Conservation (phyloP, 2,113 vertebrate genomes). For the Gila orcuttii region DNA sequence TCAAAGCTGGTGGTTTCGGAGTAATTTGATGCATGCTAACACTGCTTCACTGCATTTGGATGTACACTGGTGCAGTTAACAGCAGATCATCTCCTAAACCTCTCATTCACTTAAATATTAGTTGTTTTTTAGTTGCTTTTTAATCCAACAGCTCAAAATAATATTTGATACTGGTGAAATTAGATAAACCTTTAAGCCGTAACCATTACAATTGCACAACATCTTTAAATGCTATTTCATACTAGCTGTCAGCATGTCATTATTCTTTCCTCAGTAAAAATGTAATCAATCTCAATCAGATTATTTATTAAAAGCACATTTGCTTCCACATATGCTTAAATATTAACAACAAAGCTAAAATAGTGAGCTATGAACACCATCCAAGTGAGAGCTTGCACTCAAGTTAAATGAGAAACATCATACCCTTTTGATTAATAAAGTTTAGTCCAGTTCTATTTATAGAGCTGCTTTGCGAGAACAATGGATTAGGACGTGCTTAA, state of each 20-base stretch:
- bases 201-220: not conserved
- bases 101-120: not conserved
- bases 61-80: slow-evolving; percentile 20
- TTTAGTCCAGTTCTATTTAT: slow-evolving; percentile 14
- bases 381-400: not conserved
- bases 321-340: not conserved
- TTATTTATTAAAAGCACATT: slow-evolving; percentile 39
- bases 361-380: not conserved
- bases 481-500: not conserved
- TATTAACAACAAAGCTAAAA: not conserved
- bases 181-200: not conserved
- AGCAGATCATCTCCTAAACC: slow-evolving; percentile 1
- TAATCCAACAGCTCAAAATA: not conserved
- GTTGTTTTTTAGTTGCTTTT: not conserved
- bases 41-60: not conserved
- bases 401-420: not conserved
- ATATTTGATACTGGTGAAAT: not conserved
- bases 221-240: not conserved
- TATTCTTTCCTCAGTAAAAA: not conserved
- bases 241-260: not conserved
- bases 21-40: slow-evolving; percentile 30
- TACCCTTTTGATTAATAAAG: not conserved
- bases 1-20: slow-evolving; percentile 44
- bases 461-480: not conserved
- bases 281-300: slow-evolving; percentile 12